A percentile compares a stretch with the other conserved stretches of the same genome.
Conservation (phyloP, 2,888 invertebrate genomes). For the Rhingia campestris region DNA sequence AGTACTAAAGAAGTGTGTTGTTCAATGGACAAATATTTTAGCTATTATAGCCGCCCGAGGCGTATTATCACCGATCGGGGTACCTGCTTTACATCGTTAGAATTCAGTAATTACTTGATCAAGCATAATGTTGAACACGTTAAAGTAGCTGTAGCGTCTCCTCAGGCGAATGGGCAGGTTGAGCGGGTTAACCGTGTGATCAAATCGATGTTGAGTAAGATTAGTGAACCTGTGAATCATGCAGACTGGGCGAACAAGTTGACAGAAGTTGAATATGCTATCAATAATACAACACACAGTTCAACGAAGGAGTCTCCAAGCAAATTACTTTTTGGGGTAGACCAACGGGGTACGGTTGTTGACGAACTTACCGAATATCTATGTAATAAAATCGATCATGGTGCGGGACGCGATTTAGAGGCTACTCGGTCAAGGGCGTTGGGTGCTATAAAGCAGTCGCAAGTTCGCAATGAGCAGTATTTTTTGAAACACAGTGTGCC, state of each 20-base stretch:
- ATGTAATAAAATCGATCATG: not conserved
- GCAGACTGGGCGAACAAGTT: constrained; percentile 27
- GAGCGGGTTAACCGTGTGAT: not conserved
- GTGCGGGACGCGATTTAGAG: not conserved
- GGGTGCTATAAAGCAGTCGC: constrained; percentile 1
- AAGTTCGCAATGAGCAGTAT: constrained; percentile 10
- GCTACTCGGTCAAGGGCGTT: constrained; percentile 11
- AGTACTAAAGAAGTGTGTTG: constrained; percentile 21
- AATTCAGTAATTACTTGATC: constrained; percentile 62
- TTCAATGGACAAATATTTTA: constrained; percentile 12
- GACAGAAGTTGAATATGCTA: constrained; percentile 68
- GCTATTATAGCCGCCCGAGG: constrained; percentile 14
- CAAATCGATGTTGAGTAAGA: constrained; percentile 1
- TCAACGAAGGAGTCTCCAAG: constrained; percentile 76
- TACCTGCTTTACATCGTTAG: constrained; percentile 40
- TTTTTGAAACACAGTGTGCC: constrained; percentile 21
- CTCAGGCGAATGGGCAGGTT: constrained; percentile 7
- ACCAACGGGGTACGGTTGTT: constrained; percentile 74
- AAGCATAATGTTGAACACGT: constrained; percentile 20
- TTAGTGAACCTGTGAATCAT: constrained; percentile 8
- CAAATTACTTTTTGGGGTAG: constrained; percentile 76
- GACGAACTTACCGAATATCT: constrained; percentile 64
- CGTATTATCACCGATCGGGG: constrained; percentile 21
- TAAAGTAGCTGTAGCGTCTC: constrained; percentile 12
- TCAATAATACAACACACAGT: constrained; percentile 75